These are phyloP conservation scores for Loxodonta africana DNA, from an alignment of 2,113 vertebrate species.

Conservation along the genomic window DNA sequence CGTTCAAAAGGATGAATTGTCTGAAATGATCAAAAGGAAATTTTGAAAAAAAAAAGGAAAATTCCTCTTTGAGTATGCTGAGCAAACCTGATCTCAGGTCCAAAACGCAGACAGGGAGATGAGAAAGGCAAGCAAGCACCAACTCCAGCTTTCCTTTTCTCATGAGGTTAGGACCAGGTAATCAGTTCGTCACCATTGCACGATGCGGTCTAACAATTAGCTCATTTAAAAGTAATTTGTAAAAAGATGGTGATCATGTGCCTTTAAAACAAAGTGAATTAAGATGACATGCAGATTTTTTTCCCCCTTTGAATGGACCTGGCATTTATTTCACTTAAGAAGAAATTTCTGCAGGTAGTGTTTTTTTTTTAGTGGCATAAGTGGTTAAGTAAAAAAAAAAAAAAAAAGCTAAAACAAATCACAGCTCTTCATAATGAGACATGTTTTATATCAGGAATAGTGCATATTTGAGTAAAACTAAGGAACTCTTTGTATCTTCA, in stretches of 20 bases:
- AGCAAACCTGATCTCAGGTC: constrained; percentile 61
- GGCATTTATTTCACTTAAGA: constrained; percentile 31
- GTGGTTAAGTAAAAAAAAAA: background rate
- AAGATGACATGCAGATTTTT: background rate
- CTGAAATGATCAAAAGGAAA: constrained; percentile 75
- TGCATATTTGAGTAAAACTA: constrained; percentile 44
- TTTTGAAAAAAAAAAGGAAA: background rate
- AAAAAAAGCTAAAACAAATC: constrained; percentile 24
- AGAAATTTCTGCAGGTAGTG: background rate
- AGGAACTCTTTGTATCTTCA: constrained; percentile 60
- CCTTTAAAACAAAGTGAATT: constrained; percentile 52
- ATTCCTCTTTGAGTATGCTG: constrained; percentile 49
- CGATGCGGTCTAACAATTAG: background rate
- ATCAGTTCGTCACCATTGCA: background rate
- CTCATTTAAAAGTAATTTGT: constrained; percentile 21
- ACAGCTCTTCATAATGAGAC: constrained; percentile 44
- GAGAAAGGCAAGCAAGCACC: background rate
- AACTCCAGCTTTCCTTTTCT: constrained; percentile 39
- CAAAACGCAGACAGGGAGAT: constrained; percentile 16
- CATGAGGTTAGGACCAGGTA: background rate
- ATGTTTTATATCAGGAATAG: constrained; percentile 60
- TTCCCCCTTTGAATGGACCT: background rate
- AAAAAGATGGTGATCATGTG: background rate
- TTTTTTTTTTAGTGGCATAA: background rate
- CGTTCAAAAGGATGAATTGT: constrained; percentile 74